Base-by-base conservation (phyloP, 2,888 invertebrate genomes). In the Dynastes tityus region DNA sequence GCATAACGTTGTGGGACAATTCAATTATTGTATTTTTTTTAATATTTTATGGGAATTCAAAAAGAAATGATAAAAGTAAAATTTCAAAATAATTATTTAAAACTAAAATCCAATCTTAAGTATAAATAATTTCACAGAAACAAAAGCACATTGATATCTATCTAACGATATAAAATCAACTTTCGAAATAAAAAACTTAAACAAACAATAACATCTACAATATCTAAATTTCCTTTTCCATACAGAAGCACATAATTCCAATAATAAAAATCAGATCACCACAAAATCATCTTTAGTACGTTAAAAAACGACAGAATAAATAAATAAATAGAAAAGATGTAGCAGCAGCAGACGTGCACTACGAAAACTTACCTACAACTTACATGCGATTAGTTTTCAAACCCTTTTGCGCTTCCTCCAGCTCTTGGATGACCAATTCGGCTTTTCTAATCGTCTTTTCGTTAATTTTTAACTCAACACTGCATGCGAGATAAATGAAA, bases 391-490 rank as follows among this genome's bases (percentile, higher is more conserved):
- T 74, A 74, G 61, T 61, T 74, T 22, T 61, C 61, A 74, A 61
- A 74, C 73, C 73, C 73, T 45, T 74, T 61, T 74, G 73, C 73
- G 73, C 45, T 9, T 74, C 73, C 27, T 78, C 73, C 55, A 78
- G 45, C 16, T 78, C 78, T 73, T 73, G 71, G 64, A 74, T 53
- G 37, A 78, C 78, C 65, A 78, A 65, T 53, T 74, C 55, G 64
- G 78, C 78, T 71, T 78, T 78, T 78, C 65, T 78, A 65, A 78
- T 65, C 64, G 73, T 73, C 65, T 74, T 78, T 78, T 78, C 78
- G 53, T 61, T 78, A 71, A 78, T 78, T 55, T 63, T 78, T 58
- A 73, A 40, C 58, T 71, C 78, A 63, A 71, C 78, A 78, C 78
- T 78, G 65, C 77, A 77, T 77, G 70, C 51, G 27, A 63, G n/a